Base-by-base conservation (phyloP, 2,888 invertebrate species). In the Blomia tropicalis region DNA sequence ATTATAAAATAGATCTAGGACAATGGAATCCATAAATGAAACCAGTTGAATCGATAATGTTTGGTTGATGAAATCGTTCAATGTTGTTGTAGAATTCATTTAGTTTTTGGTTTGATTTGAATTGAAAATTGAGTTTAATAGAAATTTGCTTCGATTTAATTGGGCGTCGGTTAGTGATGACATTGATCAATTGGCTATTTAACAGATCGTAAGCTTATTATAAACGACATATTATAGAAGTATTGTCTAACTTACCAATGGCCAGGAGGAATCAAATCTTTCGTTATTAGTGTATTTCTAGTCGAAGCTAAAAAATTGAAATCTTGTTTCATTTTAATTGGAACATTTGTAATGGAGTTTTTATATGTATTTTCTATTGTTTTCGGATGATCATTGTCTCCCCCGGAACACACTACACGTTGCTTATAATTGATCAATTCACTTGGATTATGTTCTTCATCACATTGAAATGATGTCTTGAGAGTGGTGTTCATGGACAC, bases 231-330 rank as follows among this genome's bases (percentile, higher is more conserved):
- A n/a, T n/a, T n/a, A n/a, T n/a, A n/a, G n/a, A n/a, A n/a, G n/a
- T n/a, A n/a, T n/a, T n/a, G n/a, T n/a, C n/a, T n/a, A 7, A 47
- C 51, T 27, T 47, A 47, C 51, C 56, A 56, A 36, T 56, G 56
- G 11, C 31, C 32, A 22, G 56, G 56, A 3, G 56, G 56, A 30
- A 56, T 56, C 3, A 56, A 11, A 56, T 56, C 56, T 19, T 25
- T 14, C 2, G 56, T 56, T 19, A 14, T 14, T 19, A 56, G 29
- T 19, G 56, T 19, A 22, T 29, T 56, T 56, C 25, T 56, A 11
- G 56, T 25, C 27, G 51, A 47, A 14, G 51, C 51, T n/a, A 47
- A 27, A 47, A 11, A 47, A 22, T 47, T 7, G 7, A 22, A n/a
- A 27, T 47, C 51, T 14, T 22, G 27, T 11, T 47, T 27, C 7